Evolutionary conservation across 2,113 vertebrate species (phyloP), one percentile per base, ranked within the genome.

Genomic region (Lutjanus erythropterus): DNA sequence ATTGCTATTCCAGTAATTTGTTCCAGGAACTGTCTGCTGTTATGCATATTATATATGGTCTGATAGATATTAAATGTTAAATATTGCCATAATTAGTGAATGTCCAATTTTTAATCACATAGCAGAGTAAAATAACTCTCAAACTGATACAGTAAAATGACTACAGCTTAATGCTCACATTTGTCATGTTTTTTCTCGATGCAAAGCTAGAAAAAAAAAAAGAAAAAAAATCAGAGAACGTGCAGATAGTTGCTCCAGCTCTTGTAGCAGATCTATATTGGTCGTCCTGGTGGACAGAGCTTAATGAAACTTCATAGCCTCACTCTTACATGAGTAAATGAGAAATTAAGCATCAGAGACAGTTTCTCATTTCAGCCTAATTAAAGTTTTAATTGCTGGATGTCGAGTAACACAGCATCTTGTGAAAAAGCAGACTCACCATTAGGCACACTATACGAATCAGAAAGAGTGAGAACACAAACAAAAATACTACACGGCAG

Each of bases 341-440:
- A 88, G 88, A 91, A 93, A 94, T 90, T 91, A 93, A 89, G 80
- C 89, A 87, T 92, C 80, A 76, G 81, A 92, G 91, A 90, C 87
- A 88, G 87, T 92, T 92, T 88, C 90, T 92, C 90, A 91, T 93
- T 93, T 86, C 75, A 75, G 82, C 68, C 72, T 91, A 92, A 93
- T 94, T 94, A 93, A 91, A 91, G 87, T 94, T 94, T 93, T 91
- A 95, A 95, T 94, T 94, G 92, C 81, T 78, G 50, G 75, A 88
- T 77, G 89, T 85, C 33, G 71, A 75, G 78, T 62, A 85, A 86
- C 86, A 52, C 67, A 21, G 71, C 81, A 73, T 74, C 70, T 79
- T 58, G 80, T 73, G 71, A 83, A 88, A 90, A 90, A 85, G 68
- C 83, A 70, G 71, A 80, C 80, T 83, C 61, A 44, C 77, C 75